Percentiles rank a stretch among this genome's conserved stretches.
Conservation (phyloP, 2,797 vertebrate genomes). For the Margarornis squamiger region DNA sequence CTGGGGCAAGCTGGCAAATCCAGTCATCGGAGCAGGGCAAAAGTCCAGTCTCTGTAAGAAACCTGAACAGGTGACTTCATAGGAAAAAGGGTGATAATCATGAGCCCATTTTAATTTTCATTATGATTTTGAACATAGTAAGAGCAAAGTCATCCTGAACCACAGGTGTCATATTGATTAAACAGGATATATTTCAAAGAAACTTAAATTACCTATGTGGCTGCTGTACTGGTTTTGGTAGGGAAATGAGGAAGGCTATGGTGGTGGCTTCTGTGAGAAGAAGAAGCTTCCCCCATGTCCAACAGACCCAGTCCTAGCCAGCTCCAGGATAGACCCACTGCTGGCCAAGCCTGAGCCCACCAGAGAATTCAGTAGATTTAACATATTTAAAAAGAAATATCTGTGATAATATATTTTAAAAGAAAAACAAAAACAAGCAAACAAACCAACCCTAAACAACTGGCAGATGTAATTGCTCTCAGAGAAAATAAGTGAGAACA, state of each 20-base stretch:
- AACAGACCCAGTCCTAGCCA: neutral
- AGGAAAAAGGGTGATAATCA: neutral
- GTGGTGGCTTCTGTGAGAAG: neutral
- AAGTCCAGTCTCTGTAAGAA: neutral
- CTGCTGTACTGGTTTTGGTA: neutral
- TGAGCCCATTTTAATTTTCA: neutral
- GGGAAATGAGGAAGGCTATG: no score
- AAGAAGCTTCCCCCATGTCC: neutral
- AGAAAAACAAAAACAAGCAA: neutral
- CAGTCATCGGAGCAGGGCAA: accelerated
- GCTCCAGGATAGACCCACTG: no score
- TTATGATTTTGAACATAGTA: neutral
- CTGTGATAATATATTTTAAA: neutral
- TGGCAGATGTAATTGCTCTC: neutral
- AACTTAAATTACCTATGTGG: neutral
- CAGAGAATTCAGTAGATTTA: neutral
- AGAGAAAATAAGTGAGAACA: neutral
- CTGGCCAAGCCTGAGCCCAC: neutral
- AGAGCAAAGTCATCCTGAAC: neutral
- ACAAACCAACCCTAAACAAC: no score
- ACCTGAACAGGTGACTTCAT: neutral
- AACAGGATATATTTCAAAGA: neutral
- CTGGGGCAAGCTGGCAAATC: neutral
- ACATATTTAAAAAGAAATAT: neutral
- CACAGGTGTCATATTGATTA: neutral